Evolutionary conservation across 2,113 vertebrate species (phyloP).

Genomic region (Zosterops japonicus): DNA sequence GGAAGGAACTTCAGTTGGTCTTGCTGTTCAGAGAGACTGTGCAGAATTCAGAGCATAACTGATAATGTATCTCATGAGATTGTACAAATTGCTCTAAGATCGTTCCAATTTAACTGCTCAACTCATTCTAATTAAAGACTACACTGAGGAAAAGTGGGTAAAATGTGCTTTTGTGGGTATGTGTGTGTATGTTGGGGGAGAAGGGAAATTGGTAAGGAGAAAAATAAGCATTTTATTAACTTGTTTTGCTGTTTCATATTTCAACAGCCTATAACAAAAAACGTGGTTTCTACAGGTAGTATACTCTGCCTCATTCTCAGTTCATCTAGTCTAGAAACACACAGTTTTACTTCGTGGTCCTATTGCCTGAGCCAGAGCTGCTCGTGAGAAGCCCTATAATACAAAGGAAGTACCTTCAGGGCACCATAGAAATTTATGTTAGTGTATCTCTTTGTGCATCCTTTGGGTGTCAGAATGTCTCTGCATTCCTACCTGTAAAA

Average conservation of each 20-base stretch:
- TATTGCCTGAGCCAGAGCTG: slow-evolving; percentile 46
- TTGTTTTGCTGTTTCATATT: slow-evolving; percentile 17
- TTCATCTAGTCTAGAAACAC: slow-evolving; percentile 37
- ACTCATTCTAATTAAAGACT: slow-evolving; percentile 44
- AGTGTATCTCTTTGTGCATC: slow-evolving; percentile 64
- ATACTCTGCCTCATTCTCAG: background rate
- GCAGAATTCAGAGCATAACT: background rate
- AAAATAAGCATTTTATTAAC: slow-evolving; percentile 47
- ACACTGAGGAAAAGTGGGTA: background rate
- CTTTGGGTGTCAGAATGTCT: slow-evolving; percentile 72
- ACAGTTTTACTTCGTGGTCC: slow-evolving; percentile 53
- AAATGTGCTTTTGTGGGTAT: background rate
- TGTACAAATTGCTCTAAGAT: slow-evolving; percentile 39
- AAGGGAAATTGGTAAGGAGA: background rate
- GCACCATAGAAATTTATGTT: slow-evolving; percentile 72
- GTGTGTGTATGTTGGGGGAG: background rate
- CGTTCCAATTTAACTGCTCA: background rate
- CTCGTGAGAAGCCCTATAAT: slow-evolving; percentile 58
- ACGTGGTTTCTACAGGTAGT: background rate
- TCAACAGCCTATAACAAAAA: background rate
- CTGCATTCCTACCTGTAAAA: slow-evolving; percentile 68
- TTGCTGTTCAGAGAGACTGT: background rate
- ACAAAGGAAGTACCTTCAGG: slow-evolving; percentile 63
- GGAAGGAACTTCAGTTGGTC: background rate
- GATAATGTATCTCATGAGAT: slow-evolving; percentile 41